Evolutionary conservation across 2,888 invertebrate genomes (phyloP).

Genomic region (Electrophaes corylata): DNA sequence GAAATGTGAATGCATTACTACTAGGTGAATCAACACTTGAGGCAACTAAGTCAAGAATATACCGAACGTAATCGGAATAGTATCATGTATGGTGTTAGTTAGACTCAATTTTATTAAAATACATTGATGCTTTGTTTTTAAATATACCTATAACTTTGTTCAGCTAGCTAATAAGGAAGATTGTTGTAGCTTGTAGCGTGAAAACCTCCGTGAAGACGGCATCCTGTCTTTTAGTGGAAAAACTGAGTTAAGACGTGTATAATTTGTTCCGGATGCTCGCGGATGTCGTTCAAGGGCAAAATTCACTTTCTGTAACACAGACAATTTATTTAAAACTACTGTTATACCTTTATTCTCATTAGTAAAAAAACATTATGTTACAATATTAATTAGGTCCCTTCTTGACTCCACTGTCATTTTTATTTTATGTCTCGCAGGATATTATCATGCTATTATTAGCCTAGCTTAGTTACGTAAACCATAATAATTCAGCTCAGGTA

Average conservation of each 20-base stretch:
- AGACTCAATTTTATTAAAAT: background rate
- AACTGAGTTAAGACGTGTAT: slow-evolving; percentile 48
- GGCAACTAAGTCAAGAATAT: background rate
- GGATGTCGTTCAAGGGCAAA: slow-evolving; percentile 80
- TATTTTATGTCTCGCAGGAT: background rate
- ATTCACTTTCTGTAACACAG: slow-evolving; percentile 59
- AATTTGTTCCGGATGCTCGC: slow-evolving; percentile 78
- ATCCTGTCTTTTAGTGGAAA: slow-evolving; percentile 69
- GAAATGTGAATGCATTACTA: slow-evolving; percentile 7
- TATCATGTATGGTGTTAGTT: background rate
- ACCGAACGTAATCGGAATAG: background rate
- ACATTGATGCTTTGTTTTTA: slow-evolving; percentile 1
- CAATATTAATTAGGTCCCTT: background rate
- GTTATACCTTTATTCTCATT: slow-evolving; percentile 1
- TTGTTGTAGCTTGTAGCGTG: slow-evolving; percentile 65
- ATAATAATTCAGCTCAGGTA: slow-evolving; percentile 44
- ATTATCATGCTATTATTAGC: slow-evolving; percentile 18
- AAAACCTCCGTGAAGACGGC: slow-evolving; percentile 75
- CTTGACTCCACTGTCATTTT: background rate
- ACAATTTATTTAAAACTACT: slow-evolving; percentile 49
- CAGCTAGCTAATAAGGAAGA: slow-evolving; percentile 58
- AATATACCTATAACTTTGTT: slow-evolving; percentile 15
- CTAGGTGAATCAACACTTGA: background rate
- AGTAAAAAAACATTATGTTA: background rate
- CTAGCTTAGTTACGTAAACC: slow-evolving; percentile 25